Evolutionary conservation across 2,113 vertebrate species (phyloP).

Genomic region (Clarias magur): DNA sequence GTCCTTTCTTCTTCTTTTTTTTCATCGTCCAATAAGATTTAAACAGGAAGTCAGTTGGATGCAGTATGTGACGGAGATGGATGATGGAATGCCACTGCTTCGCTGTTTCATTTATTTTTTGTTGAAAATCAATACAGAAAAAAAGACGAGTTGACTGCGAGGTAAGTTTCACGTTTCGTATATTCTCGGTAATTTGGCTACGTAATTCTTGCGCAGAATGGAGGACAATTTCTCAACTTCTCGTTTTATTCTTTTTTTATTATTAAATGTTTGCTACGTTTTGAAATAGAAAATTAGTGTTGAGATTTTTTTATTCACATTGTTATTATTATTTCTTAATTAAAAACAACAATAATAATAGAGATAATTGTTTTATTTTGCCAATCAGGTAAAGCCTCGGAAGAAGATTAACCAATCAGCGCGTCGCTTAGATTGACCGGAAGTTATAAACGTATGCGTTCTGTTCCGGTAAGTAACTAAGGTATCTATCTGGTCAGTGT

Average conservation of each 20-base stretch:
- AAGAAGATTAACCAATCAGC: neutral
- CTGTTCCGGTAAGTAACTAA: constrained; percentile 21
- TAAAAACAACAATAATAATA: neutral
- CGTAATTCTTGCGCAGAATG: neutral
- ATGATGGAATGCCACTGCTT: neutral
- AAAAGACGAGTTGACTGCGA: neutral
- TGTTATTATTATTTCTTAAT: too few relatives aligned
- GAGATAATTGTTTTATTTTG: neutral
- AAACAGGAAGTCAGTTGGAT: neutral
- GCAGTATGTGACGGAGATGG: neutral
- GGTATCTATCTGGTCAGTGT: neutral
- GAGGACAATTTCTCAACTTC: neutral
- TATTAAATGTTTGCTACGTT: neutral
- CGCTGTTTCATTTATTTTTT: too few relatives aligned
- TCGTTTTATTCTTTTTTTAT: neutral
- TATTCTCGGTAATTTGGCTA: neutral
- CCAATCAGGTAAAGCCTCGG: neutral
- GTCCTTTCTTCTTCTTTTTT: neutral
- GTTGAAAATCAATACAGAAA: neutral
- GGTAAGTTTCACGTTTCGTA: neutral
- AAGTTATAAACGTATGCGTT: neutral
- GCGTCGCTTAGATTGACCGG: neutral
- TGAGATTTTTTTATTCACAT: neutral
- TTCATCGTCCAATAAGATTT: neutral
- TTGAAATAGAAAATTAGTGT: neutral